Base-by-base conservation (phyloP, 2,888 invertebrate genomes). In the Orthonychiurus folsomi region DNA sequence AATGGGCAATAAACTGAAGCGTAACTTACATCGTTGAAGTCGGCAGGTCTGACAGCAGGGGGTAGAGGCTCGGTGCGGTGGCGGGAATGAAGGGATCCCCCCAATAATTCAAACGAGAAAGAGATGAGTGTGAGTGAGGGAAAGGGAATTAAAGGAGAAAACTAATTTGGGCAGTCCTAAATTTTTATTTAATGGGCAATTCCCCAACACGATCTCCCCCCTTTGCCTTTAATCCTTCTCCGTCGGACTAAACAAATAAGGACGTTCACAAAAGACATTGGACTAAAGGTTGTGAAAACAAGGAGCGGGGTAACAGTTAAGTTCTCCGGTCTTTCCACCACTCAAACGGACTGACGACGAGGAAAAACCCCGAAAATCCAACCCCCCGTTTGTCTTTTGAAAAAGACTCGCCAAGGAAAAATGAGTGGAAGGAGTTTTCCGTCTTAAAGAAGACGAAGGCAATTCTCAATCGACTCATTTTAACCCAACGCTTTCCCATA, bases 381-480 rank as follows among this genome's bases (percentile, higher is more conserved):
- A 37, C 15, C 15, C 9, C 37, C 15, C 37, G 9, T 37, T 37
- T 15, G 5, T 37, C 37, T 37, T 37, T 37, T 37, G 15, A 37
- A 5, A 15, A 15, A 37, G 37, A 37, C 5, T 9, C 5, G 37
- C n/a, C n/a, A n/a, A 37, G 37, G 37, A 37, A 37, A 37, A 37
- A 37, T 37, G 37, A 37, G 37, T 37, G 15, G 37, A 37, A n/a
- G 37, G 37, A 37, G 37, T 37, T 37, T 37, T 37, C 37, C 37
- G 5, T 37, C 37, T 37, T 37, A 5, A 9, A n/a, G 3, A 52
- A 52, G 52, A 52, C 52, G 5, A 23, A 62, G 63, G 55, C 57
- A 63, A 67, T 65, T 69, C 71, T 71, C 71, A 69, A 69, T 69
- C 67, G 71, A 69, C 68, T 69, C 68, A 69, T 69, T 71, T 68